These are phyloP conservation scores for Athetis lepigone DNA, from an alignment of 2,888 invertebrate species.

Conservation along the genomic window DNA sequence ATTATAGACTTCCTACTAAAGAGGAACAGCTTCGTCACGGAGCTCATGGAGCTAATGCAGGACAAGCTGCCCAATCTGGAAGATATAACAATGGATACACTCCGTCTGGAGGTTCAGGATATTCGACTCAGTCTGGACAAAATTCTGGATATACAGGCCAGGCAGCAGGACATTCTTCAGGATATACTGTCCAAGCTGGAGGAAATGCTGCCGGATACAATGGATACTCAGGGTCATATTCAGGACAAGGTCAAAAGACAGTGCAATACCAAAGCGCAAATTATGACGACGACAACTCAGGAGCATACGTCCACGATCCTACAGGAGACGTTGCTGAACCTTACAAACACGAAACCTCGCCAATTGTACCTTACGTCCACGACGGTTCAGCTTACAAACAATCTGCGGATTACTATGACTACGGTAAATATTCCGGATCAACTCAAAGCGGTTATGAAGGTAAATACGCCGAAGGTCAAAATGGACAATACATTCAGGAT, in stretches of 20 bases:
- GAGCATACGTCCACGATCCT: constrained; percentile 87
- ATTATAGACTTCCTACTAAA: constrained; percentile 81
- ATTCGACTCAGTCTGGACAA: constrained; percentile 44
- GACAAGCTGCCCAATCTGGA: constrained; percentile 29
- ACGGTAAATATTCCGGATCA: constrained; percentile 64
- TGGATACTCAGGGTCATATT: constrained; percentile 36
- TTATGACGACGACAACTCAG: constrained; percentile 79
- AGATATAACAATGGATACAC: constrained; percentile 34
- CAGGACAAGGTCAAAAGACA: constrained; percentile 56
- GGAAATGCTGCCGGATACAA: constrained; percentile 35
- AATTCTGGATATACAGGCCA: constrained; percentile 34
- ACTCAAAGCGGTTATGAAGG: constrained; percentile 35
- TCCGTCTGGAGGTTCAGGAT: constrained; percentile 35
- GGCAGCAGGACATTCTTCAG: constrained; percentile 15
- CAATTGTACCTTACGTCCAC: constrained; percentile 81
- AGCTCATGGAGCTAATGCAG: constrained; percentile 32
- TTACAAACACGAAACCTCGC: constrained; percentile 82
- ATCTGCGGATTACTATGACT: constrained; percentile 74
- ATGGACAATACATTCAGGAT: constrained; percentile 74
- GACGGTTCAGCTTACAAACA: constrained; percentile 77
- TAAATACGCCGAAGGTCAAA: constrained; percentile 63
- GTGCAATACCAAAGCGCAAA: constrained; percentile 68
- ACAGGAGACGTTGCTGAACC: constrained; percentile 85
- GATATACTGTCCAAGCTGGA: constrained; percentile 43
- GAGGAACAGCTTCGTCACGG: constrained; percentile 62